Evolutionary conservation across 35 echinoderm and acorn worm species (phyloP).

Genomic region (Nesometra sesokonis): DNA sequence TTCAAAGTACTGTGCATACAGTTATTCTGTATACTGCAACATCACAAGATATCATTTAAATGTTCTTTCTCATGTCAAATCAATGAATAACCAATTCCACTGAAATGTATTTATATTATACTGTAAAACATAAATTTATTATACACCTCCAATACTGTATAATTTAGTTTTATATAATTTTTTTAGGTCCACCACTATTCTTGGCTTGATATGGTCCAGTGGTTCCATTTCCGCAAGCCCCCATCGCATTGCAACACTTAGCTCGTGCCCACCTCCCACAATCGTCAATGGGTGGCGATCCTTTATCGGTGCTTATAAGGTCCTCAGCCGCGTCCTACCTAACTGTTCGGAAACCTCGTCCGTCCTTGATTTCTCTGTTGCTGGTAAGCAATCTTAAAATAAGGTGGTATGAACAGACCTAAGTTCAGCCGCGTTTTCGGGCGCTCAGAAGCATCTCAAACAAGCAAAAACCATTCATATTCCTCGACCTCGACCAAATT

Average conservation of each 20-base stretch:
- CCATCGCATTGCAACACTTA: constrained; percentile 19
- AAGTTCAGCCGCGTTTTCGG: too few relatives aligned
- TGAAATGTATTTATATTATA: constrained; percentile 24
- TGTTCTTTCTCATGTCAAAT: too few relatives aligned
- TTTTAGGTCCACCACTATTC: background rate
- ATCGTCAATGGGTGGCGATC: constrained; percentile 23
- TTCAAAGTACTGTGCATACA: too few relatives aligned
- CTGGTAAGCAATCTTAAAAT: too few relatives aligned
- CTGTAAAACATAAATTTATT: background rate
- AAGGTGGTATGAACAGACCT: too few relatives aligned
- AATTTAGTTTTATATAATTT: background rate
- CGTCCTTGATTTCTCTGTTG: constrained; percentile 36
- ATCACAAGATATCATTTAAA: too few relatives aligned
- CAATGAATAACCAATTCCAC: constrained; percentile 24
- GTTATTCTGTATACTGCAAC: too few relatives aligned
- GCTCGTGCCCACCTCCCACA: constrained; percentile 11
- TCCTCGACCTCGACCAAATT: too few relatives aligned
- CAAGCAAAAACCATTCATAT: too few relatives aligned
- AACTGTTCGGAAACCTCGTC: background rate
- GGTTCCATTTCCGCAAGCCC: constrained; percentile 24
- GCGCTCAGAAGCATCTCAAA: too few relatives aligned
- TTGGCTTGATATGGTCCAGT: constrained; percentile 38
- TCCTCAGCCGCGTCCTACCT: constrained; percentile 23
- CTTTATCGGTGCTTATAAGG: constrained; percentile 52
- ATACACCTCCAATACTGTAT: background rate